Conservation (phyloP, 2,113 vertebrate genomes). For the Grantiella picta region DNA sequence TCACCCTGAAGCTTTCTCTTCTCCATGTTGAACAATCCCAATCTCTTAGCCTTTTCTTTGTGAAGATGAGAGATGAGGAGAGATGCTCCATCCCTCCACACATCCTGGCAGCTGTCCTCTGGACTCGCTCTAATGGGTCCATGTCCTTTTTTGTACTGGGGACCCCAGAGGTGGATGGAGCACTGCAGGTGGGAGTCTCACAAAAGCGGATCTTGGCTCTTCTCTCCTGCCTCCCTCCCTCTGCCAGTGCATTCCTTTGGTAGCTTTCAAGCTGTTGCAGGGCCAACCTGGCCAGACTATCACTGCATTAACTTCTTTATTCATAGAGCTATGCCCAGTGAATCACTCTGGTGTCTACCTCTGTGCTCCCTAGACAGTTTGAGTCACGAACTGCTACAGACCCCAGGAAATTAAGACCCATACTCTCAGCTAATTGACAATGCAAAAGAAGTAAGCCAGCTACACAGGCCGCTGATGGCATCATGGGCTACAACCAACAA, state of each 20-base stretch:
- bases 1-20: not conserved
- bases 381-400: not conserved
- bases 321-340: not conserved
- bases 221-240: not conserved
- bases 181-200: not conserved
- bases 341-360: not conserved
- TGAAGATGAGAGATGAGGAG: not conserved
- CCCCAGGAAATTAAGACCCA: not conserved
- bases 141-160: not conserved
- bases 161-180: not conserved
- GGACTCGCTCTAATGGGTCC: not conserved
- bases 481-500: not conserved
- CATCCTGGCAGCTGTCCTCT: not conserved
- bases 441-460: not conserved
- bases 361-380: not conserved
- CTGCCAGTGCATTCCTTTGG: not conserved
- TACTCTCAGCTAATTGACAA: not conserved
- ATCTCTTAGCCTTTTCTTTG: not conserved
- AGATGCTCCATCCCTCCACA: not conserved
- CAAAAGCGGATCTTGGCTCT: rapidly evolving
- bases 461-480: not conserved
- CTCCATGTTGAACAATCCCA: not conserved
- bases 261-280: not conserved
- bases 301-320: not conserved
- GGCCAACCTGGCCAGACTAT: not conserved